These are phyloP conservation scores for Papilio protenor DNA, from an alignment of 2,888 invertebrate species.

Conservation along the genomic window DNA sequence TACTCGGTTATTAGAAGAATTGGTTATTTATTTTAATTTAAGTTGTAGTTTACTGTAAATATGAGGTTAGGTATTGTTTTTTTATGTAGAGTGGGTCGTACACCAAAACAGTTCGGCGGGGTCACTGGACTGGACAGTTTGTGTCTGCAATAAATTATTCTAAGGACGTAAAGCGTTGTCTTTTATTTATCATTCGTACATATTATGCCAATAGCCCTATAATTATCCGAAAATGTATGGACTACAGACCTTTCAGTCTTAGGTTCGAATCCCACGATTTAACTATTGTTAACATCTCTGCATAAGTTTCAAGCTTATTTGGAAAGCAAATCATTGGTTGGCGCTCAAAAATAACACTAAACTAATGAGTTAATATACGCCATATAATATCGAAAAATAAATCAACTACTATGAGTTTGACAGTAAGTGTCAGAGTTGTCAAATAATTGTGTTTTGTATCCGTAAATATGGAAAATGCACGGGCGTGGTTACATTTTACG, in stretches of 20 bases:
- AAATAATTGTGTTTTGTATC: slow-evolving; percentile 59
- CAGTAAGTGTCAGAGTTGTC: slow-evolving; percentile 76
- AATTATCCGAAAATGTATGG: neutral
- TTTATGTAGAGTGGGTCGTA: slow-evolving; percentile 73
- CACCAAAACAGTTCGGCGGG: slow-evolving; percentile 76
- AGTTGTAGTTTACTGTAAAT: slow-evolving; percentile 66
- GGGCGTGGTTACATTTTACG: slow-evolving; percentile 59
- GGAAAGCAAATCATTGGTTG: neutral
- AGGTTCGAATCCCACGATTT: too few species aligned
- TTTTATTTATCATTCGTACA: slow-evolving; percentile 44
- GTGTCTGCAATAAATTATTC: slow-evolving; percentile 83
- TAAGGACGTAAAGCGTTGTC: slow-evolving; percentile 64
- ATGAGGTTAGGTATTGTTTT: slow-evolving; percentile 60
- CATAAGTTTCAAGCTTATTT: neutral
- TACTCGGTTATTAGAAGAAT: slow-evolving; percentile 73
- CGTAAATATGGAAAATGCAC: slow-evolving; percentile 65
- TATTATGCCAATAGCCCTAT: neutral
- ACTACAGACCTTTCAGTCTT: neutral
- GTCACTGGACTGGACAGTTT: slow-evolving; percentile 77
- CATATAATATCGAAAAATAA: slow-evolving; percentile 23
- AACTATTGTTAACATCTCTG: neutral
- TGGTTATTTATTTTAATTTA: slow-evolving; percentile 77
- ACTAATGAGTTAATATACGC: neutral
- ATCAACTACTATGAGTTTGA: slow-evolving; percentile 60
- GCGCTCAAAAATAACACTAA: neutral